phyloP scores from a whole-genome alignment of 2,113 vertebrate species.

The Sceloporus undulatus region DNA sequence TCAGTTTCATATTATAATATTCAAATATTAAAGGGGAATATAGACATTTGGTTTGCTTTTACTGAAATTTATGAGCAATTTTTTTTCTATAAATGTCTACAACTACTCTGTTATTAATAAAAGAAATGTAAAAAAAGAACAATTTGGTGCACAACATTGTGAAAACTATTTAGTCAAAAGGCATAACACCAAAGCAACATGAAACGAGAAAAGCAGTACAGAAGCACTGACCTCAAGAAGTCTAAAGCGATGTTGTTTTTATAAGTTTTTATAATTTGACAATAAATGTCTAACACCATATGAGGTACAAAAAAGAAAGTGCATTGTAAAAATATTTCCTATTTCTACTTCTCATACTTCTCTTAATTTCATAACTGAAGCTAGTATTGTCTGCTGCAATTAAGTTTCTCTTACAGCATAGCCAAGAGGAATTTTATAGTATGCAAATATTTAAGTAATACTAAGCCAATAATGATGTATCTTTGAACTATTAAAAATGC shows the following conservation, averaged over 20 bases:
- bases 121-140: not conserved
- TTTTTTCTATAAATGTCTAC: not conserved
- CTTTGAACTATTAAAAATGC: not conserved
- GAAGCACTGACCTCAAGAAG: not conserved
- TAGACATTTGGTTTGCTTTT: too few relatives aligned
- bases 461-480: not conserved
- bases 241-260: conserved; percentile 3
- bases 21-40: too few relatives aligned
- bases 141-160: not conserved
- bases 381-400: not conserved
- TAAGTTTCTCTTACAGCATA: not conserved
- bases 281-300: not conserved
- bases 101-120: not conserved
- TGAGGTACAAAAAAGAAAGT: not conserved
- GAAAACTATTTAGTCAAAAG: not conserved
- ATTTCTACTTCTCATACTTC: not conserved
- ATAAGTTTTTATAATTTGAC: not conserved
- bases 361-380: conserved; percentile 9
- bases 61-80: not conserved
- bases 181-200: not conserved
- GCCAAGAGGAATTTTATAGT: conserved; percentile 1
- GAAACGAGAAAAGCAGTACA: not conserved
- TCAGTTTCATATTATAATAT: too few relatives aligned
- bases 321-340: not conserved
- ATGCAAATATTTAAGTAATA: not conserved